These are phyloP conservation scores for Nasonia longicornis DNA, from an alignment of 1,140 invertebrate genomes.

Conservation along the genomic window DNA sequence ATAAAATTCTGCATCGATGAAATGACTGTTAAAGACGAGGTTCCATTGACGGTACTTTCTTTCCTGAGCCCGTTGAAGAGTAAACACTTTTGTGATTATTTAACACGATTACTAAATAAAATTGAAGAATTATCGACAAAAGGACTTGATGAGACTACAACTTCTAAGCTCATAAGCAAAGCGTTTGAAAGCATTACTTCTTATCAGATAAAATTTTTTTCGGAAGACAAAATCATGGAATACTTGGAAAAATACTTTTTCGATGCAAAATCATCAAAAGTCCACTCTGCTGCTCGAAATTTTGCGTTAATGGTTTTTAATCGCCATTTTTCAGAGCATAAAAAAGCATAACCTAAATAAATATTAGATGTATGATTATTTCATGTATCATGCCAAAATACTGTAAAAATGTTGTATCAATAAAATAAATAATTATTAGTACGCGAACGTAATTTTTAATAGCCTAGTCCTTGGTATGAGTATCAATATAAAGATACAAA, in stretches of 20 bases:
- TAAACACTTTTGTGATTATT: background rate
- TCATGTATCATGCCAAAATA: too few species aligned
- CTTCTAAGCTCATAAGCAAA: too few species aligned
- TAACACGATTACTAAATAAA: background rate
- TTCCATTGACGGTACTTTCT: background rate
- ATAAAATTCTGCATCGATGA: slow-evolving; percentile 2
- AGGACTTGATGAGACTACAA: background rate
- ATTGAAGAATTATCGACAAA: background rate
- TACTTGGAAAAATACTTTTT: slow-evolving; percentile 3
- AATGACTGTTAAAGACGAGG: background rate
- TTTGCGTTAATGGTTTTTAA: background rate
- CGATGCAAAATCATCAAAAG: background rate
- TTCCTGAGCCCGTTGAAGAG: background rate
- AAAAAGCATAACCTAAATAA: too few species aligned
- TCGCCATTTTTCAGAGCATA: background rate
- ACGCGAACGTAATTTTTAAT: too few species aligned
- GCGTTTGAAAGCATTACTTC: background rate
- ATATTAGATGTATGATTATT: too few species aligned
- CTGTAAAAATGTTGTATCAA: background rate
- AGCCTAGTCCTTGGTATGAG: too few species aligned
- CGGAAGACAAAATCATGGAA: background rate
- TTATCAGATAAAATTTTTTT: background rate
- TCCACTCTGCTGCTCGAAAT: background rate
- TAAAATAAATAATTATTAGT: background rate
- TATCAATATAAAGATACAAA: too few species aligned